A percentile compares a stretch with the other conserved stretches of the same genome.
These are phyloP conservation scores for Sylvilagus bachmani DNA, from an alignment of 2,113 vertebrate genomes.

Conservation along the genomic window DNA sequence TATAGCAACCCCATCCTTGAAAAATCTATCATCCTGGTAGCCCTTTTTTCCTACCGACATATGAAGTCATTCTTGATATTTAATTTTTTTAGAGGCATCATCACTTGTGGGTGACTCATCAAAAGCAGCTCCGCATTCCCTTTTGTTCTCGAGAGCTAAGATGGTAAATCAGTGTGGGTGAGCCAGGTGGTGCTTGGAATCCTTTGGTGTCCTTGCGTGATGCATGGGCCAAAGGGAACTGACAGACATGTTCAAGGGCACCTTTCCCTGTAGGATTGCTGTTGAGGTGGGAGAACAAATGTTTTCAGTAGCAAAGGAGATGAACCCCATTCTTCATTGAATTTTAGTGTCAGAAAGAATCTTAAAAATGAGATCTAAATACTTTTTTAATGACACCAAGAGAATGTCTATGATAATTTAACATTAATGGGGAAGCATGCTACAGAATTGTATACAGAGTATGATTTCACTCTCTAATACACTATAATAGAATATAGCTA, in stretches of 20 bases:
- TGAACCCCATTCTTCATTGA: background rate
- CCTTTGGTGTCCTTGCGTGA: background rate
- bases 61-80: background rate
- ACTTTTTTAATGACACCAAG: conserved; percentile 58
- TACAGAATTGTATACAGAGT: background rate
- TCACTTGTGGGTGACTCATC: background rate
- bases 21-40: background rate
- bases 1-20: background rate
- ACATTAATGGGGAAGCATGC: background rate
- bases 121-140: background rate
- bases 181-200: background rate
- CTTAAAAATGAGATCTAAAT: conserved; percentile 56
- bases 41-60: background rate
- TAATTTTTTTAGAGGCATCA: background rate
- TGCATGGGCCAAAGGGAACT: background rate
- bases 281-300: background rate
- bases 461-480: conserved; percentile 20
- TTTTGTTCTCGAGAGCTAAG: background rate
- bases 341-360: conserved; percentile 35
- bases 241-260: background rate
- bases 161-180: background rate
- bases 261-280: background rate
- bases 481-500: background rate
- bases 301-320: conserved; percentile 33
- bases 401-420: conserved; percentile 44